These are phyloP conservation scores for Actinemys pallida DNA, from an alignment of 2,113 vertebrate species.

Conservation along the genomic window DNA sequence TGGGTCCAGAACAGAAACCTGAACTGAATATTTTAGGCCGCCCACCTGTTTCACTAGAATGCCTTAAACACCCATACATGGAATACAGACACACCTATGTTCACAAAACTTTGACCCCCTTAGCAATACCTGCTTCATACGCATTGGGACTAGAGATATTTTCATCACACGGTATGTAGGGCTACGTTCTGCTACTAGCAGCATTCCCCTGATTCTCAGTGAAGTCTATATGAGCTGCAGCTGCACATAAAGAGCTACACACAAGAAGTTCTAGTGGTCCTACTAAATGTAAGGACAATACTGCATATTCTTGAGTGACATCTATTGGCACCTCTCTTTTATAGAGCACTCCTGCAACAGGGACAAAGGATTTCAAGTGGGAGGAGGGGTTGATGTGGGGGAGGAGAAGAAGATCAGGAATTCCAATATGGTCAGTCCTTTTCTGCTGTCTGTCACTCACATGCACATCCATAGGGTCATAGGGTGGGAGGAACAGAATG, in stretches of 20 bases:
- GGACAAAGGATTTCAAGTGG: neutral
- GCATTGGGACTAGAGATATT: neutral
- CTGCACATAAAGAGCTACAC: neutral
- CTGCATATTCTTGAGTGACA: constrained; percentile 65
- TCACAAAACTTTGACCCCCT: neutral
- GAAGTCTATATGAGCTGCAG: neutral
- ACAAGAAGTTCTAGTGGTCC: neutral
- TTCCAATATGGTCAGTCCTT: neutral
- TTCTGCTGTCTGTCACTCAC: neutral
- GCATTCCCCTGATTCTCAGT: neutral
- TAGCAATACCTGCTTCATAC: neutral
- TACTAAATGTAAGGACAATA: rapidly evolving
- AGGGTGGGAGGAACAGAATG: too few relatives aligned
- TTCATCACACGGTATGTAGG: neutral
- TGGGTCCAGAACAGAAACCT: neutral
- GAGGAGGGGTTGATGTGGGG: neutral
- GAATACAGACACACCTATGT: neutral
- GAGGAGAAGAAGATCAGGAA: neutral
- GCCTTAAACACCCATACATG: neutral
- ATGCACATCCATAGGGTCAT: neutral
- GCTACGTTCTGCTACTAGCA: neutral
- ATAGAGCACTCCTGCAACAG: neutral
- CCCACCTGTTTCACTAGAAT: neutral
- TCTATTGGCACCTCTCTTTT: constrained; percentile 37
- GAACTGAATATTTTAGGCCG: neutral